Conservation (phyloP, 2,888 invertebrate species). For the Cylindroiulus punctatus region DNA sequence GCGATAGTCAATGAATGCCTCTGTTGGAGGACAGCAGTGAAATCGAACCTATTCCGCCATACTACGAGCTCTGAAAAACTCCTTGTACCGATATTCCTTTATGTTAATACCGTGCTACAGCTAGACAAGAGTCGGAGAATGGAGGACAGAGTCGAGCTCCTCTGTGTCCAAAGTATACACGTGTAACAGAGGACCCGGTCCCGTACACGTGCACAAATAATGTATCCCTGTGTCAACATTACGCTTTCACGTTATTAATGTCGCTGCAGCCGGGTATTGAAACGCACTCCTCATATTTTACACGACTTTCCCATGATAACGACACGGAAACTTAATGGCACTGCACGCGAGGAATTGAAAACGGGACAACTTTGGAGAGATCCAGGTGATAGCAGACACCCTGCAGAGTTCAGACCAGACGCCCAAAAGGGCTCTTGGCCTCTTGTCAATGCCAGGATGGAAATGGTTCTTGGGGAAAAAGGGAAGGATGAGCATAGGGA, state of each 20-base stretch:
- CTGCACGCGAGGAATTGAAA: not conserved
- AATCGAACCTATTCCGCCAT: not conserved
- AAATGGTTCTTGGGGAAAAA: not conserved
- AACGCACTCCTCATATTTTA: constrained; percentile 26
- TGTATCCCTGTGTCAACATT: constrained; percentile 32
- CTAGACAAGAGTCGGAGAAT: constrained; percentile 13
- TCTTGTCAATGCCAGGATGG: not conserved
- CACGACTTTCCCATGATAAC: constrained; percentile 32
- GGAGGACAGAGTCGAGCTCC: not conserved
- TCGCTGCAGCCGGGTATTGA: not conserved
- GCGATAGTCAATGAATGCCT: not conserved
- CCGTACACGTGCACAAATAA: constrained; percentile 32
- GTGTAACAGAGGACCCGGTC: constrained; percentile 2
- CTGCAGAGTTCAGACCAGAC: not conserved
- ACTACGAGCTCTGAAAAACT: not conserved
- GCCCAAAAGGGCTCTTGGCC: not conserved
- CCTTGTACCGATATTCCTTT: constrained; percentile 20
- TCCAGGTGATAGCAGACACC: constrained; percentile 32
- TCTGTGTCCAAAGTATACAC: constrained; percentile 4
- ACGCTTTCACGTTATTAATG: constrained; percentile 25
- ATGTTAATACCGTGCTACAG: constrained; percentile 4
- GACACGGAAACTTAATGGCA: not conserved
- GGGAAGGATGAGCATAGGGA: not conserved
- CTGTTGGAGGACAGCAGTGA: not conserved
- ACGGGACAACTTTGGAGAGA: not conserved